Evolutionary conservation across 2,888 invertebrate genomes (phyloP), one percentile per base, ranked within the genome.

Genomic region (Heliconius sara): DNA sequence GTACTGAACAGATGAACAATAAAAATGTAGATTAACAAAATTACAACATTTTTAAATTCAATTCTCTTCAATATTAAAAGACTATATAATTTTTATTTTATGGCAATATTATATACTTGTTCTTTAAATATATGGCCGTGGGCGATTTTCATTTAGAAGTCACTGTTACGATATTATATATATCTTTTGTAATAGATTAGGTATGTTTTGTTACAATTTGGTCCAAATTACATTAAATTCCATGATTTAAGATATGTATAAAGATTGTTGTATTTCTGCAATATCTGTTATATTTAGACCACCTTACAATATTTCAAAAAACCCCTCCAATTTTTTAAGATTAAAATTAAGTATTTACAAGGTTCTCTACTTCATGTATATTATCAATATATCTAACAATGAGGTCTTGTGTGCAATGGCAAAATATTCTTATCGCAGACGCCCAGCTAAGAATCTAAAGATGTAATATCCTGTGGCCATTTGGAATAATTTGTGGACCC

Each of bases 401-500:
- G 72, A 73, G 34, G 34, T 73, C 47, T 72, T 52, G 25, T 52
- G 22, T 19, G 39, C 12, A 27, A 25, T 19, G 47, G 10, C 0
- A 16, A 66, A n/a, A 13, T 68, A 25, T 57, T 25, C 86, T 83
- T 93, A 94, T 84, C 95, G 92, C 43, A 94, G 60, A n/a, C 94
- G 90, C 0, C 94, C 94, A 0, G 92, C 90, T 0, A 96, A 79
- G 63, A 96, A 86, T 86, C 93, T 93, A 83, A 96, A 93, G 80
- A 96, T 82, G 79, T 96, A 92, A 84, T 96, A 96, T 19, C 97
- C 94, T 1, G 96, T 95, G 3, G 96, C 90, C 0, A 96, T 91
- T 89, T 97, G 97, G 81, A 96, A 93, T 63, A 96, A 86, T 86
- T 96, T 95, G 85, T 97, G 96, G 27, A 96, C 93, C 97, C 97